Evolutionary conservation across 2,113 vertebrate genomes (phyloP).

Genomic region (Hippotragus niger): DNA sequence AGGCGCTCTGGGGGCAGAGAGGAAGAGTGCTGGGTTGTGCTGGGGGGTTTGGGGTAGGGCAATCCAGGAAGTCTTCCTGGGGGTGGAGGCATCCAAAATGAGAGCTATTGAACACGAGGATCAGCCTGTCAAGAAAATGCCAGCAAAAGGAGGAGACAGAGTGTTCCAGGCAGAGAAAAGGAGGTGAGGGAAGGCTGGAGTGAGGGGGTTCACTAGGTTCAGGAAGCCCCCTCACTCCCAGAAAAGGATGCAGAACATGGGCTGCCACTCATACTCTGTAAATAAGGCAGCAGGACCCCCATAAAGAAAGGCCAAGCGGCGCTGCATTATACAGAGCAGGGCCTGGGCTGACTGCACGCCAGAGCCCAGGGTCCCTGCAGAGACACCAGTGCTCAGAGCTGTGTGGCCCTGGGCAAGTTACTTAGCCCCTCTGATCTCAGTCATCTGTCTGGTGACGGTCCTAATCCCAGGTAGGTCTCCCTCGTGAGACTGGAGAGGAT

Average conservation of each 20-base stretch:
- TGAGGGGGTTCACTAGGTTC: background rate
- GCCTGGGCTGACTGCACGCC: background rate
- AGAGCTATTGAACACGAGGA: background rate
- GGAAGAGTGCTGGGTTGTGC: background rate
- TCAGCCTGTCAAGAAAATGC: background rate
- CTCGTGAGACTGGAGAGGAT: background rate
- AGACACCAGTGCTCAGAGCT: background rate
- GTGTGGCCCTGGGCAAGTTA: background rate
- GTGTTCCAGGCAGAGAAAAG: background rate
- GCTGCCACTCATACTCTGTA: background rate
- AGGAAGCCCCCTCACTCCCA: accelerated
- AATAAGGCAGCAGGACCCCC: background rate
- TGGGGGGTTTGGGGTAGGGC: background rate
- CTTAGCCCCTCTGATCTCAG: background rate
- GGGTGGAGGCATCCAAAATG: background rate
- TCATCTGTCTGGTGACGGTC: background rate
- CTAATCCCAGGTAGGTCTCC: background rate
- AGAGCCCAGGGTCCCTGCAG: background rate
- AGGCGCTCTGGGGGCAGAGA: background rate
- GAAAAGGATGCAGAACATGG: background rate
- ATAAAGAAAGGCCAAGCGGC: background rate
- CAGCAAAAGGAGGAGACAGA: background rate
- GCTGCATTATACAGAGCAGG: background rate
- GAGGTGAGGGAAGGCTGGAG: background rate
- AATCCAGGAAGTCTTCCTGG: background rate